phyloP scores from a whole-genome alignment of 92 coral and sea anemone species.

The Porites cylindrica region DNA sequence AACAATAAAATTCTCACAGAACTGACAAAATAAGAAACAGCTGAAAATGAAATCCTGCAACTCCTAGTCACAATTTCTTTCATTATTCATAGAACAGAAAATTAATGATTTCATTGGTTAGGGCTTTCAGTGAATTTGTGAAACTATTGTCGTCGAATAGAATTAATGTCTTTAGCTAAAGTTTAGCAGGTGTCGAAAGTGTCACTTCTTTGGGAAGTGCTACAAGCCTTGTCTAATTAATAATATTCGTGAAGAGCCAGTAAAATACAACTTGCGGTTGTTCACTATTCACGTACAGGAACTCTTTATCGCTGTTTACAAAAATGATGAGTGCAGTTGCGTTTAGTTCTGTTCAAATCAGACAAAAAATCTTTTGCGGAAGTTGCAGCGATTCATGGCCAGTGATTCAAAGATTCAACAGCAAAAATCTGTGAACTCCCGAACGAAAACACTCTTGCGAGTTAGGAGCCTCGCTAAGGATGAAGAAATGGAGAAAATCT shows the following conservation, averaged over 20 bases:
- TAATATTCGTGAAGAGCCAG: conserved; percentile 9
- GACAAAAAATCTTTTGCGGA: neutral
- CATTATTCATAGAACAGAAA: neutral
- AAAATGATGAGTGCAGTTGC: conserved; percentile 9
- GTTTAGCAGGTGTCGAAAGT: conserved; percentile 12
- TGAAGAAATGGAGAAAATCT: conserved; percentile 36
- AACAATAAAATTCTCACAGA: neutral
- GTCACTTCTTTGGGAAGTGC: conserved; percentile 5
- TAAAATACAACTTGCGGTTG: conserved; percentile 27
- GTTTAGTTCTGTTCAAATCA: neutral
- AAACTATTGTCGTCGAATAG: neutral
- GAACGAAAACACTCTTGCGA: conserved; percentile 11
- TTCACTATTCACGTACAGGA: neutral
- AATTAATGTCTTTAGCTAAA: neutral
- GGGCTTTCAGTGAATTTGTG: neutral
- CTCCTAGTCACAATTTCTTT: neutral
- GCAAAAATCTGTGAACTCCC: conserved; percentile 5
- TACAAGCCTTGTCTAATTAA: conserved; percentile 14
- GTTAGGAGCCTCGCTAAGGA: conserved; percentile 28
- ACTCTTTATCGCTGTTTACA: neutral
- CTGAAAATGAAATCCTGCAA: neutral
- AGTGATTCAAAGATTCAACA: neutral
- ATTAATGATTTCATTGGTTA: conserved; percentile 2
- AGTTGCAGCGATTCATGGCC: conserved; percentile 12
- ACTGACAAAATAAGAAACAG: neutral